Conservation (phyloP, 2,113 vertebrate genomes). For the Tupaia chinensis region DNA sequence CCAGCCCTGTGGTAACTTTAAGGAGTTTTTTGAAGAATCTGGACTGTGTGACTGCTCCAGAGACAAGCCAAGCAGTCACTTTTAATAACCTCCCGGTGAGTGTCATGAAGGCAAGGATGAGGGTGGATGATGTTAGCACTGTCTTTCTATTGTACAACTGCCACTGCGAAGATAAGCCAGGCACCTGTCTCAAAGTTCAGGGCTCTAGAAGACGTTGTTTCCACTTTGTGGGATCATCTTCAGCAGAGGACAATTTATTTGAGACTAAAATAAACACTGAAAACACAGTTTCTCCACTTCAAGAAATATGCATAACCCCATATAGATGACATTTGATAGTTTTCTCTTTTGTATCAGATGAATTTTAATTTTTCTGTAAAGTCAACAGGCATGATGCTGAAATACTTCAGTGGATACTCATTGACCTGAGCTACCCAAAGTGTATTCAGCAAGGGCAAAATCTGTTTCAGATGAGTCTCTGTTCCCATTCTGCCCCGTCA, state of each 20-base stretch:
- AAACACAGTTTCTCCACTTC: not conserved
- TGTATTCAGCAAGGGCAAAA: slow-evolving; percentile 31
- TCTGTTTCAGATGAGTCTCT: slow-evolving; percentile 67
- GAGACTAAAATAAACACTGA: slow-evolving; percentile 27
- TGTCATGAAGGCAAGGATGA: not conserved
- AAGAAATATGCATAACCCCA: not conserved
- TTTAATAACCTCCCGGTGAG: not conserved
- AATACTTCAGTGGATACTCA: not conserved
- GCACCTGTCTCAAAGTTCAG: not conserved
- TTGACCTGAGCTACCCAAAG: slow-evolving; percentile 44
- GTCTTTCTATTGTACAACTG: not conserved
- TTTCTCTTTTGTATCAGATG: not conserved
- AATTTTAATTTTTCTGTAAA: slow-evolving; percentile 44
- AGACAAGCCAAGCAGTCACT: not conserved
- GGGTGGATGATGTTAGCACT: not conserved
- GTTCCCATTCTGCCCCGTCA: slow-evolving; percentile 65
- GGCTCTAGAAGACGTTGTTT: not conserved
- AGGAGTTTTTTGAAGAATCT: not conserved
- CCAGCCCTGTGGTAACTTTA: too few relatives aligned
- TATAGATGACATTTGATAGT: not conserved
- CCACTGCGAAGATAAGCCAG: not conserved
- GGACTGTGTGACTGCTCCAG: slow-evolving; percentile 3
- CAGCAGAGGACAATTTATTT: not conserved
- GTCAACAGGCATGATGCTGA: not conserved
- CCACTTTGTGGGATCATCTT: not conserved